Conservation (phyloP, 1,140 invertebrate species). For the Aporrectodea caliginosa region DNA sequence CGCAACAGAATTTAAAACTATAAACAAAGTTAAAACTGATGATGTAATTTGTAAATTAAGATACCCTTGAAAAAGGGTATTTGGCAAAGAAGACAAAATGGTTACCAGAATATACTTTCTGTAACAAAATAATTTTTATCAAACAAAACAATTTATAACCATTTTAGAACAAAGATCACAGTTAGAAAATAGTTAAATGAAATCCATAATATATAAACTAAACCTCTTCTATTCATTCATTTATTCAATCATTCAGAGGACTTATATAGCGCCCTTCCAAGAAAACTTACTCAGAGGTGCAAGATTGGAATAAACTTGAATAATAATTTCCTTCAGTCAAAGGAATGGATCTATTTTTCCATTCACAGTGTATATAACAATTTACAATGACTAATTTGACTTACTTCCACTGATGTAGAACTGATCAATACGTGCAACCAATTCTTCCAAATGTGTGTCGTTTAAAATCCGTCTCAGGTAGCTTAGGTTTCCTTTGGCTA, state of each 20-base stretch:
- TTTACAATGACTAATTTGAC: background rate
- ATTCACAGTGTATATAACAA: background rate
- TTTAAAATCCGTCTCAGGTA: background rate
- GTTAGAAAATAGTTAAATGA: no score
- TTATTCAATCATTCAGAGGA: background rate
- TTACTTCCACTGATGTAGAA: background rate
- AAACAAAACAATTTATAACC: no score
- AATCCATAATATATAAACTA: no score
- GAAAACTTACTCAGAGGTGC: background rate
- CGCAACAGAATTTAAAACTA: no score
- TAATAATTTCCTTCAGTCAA: background rate
- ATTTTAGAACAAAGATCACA: no score
- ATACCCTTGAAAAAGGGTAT: no score
- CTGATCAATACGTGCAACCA: background rate
- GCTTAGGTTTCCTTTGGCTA: background rate
- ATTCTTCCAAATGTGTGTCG: background rate
- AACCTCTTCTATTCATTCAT: no score
- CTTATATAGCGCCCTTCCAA: background rate
- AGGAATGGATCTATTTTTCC: background rate
- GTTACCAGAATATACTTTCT: no score
- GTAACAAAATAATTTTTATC: no score
- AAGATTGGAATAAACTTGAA: background rate
- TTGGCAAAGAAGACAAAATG: no score
- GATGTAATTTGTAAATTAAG: no score
- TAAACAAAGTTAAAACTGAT: no score